Evolutionary conservation across 2,888 invertebrate genomes (phyloP), one percentile per base, ranked within the genome.

Genomic region (Oxyscelio sp.): DNA sequence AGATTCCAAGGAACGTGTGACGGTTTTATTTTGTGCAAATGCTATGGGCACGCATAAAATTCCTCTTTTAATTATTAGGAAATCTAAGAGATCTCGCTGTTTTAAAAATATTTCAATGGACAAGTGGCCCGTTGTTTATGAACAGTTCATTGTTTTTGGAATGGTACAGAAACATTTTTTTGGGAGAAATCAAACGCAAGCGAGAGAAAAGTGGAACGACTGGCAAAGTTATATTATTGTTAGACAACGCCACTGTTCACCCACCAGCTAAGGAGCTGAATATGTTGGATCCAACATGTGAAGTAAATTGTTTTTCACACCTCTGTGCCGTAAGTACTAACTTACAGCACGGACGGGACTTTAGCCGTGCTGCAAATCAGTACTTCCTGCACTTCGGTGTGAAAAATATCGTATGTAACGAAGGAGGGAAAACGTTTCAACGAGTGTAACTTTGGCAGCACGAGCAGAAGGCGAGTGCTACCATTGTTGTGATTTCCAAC

Each of bases 1-100:
- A 40, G 9, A 71, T 4, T 48, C 50, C 5, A 71, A 24, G 11
- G 71, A 71, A 21, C 15, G 71, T n/a, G 71, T 71, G 2, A 24
- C 71, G 4, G 15, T 71, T 40, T 56, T 56, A 45, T 68, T 68
- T 43, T 68, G 56, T 19, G 40, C 68, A 0, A 59, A 71, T 40
- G 71, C 71, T 15, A 71, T 50, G 0, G 59, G 59, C 4, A 50
- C 71, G 0, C 71, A 71, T 24, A 61, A 61, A 22, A 34, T 71
- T 13, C 59, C 71, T 0, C 59, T 50, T 1, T 11, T 15, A 15
- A 21, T 71, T 0, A 71, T 59, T 50, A 48, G 71, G 0, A 70
- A 70, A 31, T 56, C 45, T n/a, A 22, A 58, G 9, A 58, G 58
- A n/a, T 45, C 58, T 2, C 11, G 71, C 0, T 71, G 59, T 17